phyloP scores from a whole-genome alignment of 2,888 invertebrate species.

The Fragum fragum region DNA sequence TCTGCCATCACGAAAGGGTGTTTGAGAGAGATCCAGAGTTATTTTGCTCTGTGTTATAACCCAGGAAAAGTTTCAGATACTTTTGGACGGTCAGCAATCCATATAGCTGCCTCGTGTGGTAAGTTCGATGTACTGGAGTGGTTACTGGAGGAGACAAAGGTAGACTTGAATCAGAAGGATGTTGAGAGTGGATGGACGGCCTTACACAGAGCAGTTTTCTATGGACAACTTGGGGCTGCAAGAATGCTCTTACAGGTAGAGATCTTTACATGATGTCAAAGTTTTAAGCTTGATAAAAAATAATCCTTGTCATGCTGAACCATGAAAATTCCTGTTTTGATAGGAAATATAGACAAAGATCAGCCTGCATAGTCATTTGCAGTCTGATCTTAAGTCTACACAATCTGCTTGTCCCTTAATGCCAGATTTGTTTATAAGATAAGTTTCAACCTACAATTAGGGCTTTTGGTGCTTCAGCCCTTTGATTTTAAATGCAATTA shows the following conservation, averaged over 20 bases:
- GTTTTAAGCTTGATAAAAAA: too few relatives aligned
- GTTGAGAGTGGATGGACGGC: slow-evolving; percentile 93
- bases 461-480: too few relatives aligned
- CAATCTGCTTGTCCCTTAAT: too few relatives aligned
- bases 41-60: slow-evolving; percentile 82
- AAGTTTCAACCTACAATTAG: too few relatives aligned
- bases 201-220: slow-evolving; percentile 93
- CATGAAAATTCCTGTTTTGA: too few relatives aligned
- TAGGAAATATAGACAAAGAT: too few relatives aligned
- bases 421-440: too few relatives aligned
- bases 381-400: too few relatives aligned
- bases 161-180: slow-evolving; percentile 91
- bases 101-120: slow-evolving; percentile 93
- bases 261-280: too few relatives aligned
- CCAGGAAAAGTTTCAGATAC: slow-evolving; percentile 76
- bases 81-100: slow-evolving; percentile 92
- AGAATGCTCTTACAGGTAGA: slow-evolving; percentile 90
- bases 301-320: too few relatives aligned
- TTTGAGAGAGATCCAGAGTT: slow-evolving; percentile 81
- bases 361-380: too few relatives aligned
- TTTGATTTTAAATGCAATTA: too few relatives aligned
- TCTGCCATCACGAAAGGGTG: slow-evolving; percentile 83
- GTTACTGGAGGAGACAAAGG: slow-evolving; percentile 90
- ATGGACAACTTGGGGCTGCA: slow-evolving; percentile 93
- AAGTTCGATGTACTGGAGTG: slow-evolving; percentile 91